phyloP scores from a whole-genome alignment of 2,113 vertebrate genomes.

The Lipotes vexillifer region DNA sequence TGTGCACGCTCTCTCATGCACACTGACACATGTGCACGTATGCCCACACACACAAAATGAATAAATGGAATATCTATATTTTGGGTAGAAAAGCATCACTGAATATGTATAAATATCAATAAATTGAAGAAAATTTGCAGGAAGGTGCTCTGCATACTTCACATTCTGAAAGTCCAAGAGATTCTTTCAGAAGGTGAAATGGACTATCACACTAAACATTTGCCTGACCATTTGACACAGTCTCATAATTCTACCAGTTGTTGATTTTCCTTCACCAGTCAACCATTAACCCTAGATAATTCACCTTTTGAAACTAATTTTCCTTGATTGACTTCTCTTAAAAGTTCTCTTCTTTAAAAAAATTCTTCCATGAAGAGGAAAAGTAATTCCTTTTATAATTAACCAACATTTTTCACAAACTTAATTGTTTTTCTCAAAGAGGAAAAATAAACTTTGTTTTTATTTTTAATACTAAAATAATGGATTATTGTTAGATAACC shows the following conservation, averaged over 20 bases:
- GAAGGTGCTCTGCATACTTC: background rate
- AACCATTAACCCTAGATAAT: background rate
- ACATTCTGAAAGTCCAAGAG: background rate
- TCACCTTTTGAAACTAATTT: background rate
- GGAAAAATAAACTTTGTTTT: background rate
- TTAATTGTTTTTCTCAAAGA: background rate
- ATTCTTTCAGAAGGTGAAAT: background rate
- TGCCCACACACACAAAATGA: background rate
- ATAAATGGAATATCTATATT: background rate
- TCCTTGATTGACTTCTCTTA: background rate
- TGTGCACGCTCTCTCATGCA: background rate
- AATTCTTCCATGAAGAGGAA: background rate
- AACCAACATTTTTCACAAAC: background rate
- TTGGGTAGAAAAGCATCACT: background rate
- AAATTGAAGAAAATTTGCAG: background rate
- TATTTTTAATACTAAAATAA: background rate
- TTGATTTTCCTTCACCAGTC: background rate
- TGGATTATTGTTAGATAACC: background rate
- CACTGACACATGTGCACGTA: accelerated
- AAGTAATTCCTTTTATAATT: background rate
- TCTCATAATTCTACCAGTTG: background rate
- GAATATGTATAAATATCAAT: background rate
- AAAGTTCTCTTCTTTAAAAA: background rate
- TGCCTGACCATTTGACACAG: background rate
- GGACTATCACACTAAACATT: background rate